Evolutionary conservation across 2,888 invertebrate species (phyloP).

Genomic region (Malacosoma neustria): DNA sequence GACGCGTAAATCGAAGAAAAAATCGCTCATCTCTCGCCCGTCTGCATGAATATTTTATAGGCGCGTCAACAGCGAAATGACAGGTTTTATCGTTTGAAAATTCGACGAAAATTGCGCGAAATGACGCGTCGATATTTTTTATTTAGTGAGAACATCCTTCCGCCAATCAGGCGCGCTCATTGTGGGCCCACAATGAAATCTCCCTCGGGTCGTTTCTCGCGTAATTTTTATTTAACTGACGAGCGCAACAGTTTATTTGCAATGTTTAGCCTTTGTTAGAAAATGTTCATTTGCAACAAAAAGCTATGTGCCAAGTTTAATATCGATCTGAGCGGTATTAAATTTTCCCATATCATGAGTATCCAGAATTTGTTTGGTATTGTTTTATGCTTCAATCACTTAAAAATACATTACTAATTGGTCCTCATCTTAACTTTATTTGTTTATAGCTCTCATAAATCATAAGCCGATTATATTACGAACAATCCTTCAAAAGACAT

Average conservation of each 20-base stretch:
- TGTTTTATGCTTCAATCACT: no score
- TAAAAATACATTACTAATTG: not conserved
- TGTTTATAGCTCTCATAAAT: constrained; percentile 9
- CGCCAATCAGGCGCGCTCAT: constrained; percentile 72
- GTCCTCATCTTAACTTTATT: constrained; percentile 11
- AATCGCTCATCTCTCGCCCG: constrained; percentile 70
- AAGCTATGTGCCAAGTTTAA: not conserved
- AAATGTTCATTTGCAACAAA: not conserved
- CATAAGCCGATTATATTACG: constrained; percentile 32
- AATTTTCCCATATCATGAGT: no score
- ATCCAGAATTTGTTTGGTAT: no score
- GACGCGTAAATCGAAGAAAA: constrained; percentile 73
- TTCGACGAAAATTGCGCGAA: constrained; percentile 71
- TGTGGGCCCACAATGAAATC: constrained; percentile 61
- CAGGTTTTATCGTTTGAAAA: constrained; percentile 76
- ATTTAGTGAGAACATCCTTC: constrained; percentile 74
- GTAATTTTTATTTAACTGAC: constrained; percentile 67
- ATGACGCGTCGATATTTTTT: constrained; percentile 74
- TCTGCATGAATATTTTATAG: constrained; percentile 74
- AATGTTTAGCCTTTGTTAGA: constrained; percentile 22
- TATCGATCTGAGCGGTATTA: no score
- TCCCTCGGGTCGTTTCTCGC: constrained; percentile 56
- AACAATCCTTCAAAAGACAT: constrained; percentile 26
- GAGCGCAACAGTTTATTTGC: constrained; percentile 60
- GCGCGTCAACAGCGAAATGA: constrained; percentile 74